Percentiles rank a stretch among this genome's conserved stretches.
phyloP scores from a whole-genome alignment of 2,797 vertebrate genomes.

The Micrastur ruficollis region DNA sequence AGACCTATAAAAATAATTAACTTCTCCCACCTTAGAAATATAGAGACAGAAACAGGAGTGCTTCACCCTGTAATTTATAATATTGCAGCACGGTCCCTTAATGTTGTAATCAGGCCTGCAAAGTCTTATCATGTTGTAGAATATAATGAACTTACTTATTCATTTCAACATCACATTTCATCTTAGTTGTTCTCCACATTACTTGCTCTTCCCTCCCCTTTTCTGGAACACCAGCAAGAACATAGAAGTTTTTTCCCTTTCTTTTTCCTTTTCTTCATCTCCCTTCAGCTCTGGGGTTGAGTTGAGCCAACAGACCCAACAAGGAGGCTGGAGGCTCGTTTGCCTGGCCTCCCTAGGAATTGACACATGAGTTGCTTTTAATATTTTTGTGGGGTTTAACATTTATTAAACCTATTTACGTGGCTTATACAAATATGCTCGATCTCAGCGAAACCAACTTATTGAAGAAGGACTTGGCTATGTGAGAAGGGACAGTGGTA shows the following conservation, averaged over 20 bases:
- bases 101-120: constrained; percentile 67
- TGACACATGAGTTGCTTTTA: neutral
- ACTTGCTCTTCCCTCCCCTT: neutral
- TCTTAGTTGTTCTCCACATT: constrained; percentile 57
- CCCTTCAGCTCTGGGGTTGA: neutral
- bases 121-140: constrained; percentile 67
- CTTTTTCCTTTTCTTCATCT: neutral
- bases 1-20: constrained; percentile 78
- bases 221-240: constrained; percentile 10
- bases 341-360: neutral
- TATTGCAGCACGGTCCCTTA: constrained; percentile 58
- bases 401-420: neutral
- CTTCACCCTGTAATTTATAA: constrained; percentile 74
- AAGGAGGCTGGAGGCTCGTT: neutral
- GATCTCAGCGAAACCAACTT: neutral
- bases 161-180: constrained; percentile 63
- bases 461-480: neutral
- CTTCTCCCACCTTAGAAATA: constrained; percentile 72
- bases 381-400: neutral
- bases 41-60: constrained; percentile 68
- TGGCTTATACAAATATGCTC: neutral
- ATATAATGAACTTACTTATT: constrained; percentile 75
- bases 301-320: neutral
- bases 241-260: neutral
- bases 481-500: rapidly evolving